Base-by-base conservation (phyloP, 2,113 vertebrate species). In the Sceloporus undulatus region DNA sequence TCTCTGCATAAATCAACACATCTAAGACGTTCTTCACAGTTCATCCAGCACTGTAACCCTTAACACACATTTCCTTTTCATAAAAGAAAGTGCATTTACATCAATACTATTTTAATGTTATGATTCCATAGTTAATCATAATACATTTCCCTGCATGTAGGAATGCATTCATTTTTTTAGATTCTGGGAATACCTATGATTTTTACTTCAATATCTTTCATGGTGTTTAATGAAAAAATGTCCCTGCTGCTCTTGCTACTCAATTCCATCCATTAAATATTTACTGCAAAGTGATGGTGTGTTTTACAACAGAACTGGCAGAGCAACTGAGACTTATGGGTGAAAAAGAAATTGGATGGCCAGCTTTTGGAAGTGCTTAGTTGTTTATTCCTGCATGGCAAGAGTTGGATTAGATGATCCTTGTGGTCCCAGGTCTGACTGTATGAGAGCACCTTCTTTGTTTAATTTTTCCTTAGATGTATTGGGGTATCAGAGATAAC, bases 1-100 rank as follows among this genome's bases (percentile, higher is more conserved):
- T 85, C 79, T 70, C 70, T 82, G 65, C 62, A 84, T 79, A 74
- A 77, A 68, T 85, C 76, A 80, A 80, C 54, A 79, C 38, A 84
- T 48, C n/a, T 79, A 52, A 62, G 40, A 88, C 38, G 38, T 5
- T 80, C 66, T 75, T 85, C 54, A 66, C 29, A 75, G 80, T 85
- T 65, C 65, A 85, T 66, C 54, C 27, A 85, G 29, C 77, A 62
- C 27, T 18, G 29, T 25, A 81, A 81, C 23, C 65, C 25, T 71
- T 59, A 68, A 29, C 65, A 59, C 48, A 68, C 48, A 59, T 78
- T 70, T 29, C 52, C 34, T 79, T 83, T 70, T 59, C 18, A 40
- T 40, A 79, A 88, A 77, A 79, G 27, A 59, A 84, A 84, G 77
- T 79, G 42, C 34, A 73, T 11, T 59, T 34, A 71, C 71, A 88